Evolutionary conservation across 2,888 invertebrate species (phyloP), one percentile per base, ranked within the genome.

Genomic region (Yponomeuta plumbellus): DNA sequence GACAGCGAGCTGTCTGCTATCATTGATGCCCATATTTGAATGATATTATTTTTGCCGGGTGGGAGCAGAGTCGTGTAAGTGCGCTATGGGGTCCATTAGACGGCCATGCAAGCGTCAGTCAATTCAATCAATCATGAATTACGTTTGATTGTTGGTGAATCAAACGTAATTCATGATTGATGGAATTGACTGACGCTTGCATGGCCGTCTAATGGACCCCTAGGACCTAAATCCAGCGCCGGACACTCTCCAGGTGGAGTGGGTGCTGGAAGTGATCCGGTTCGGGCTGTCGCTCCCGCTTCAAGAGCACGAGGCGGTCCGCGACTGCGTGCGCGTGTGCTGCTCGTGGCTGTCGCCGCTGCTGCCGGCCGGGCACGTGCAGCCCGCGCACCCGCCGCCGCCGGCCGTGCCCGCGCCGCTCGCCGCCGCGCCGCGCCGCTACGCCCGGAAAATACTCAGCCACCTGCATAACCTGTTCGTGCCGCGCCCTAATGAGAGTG

Each of bases 291-390:
- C 97, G 17, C 90, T 99, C 61, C 98, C 98, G 0, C 88, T 99
- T 63, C 93, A 94, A 52, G 98, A 99, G 85, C 97, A 98, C 81
- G 98, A 98, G 75, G 97, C 98, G 0, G 95, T 99, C 66, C 95
- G 98, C 71, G 98, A 98, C 84, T 99, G 98, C 83, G 98, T 98
- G 59, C 97, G 97, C 80, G 96, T 99, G 52, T 99, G 99, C 80
- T 98, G 98, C 83, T 98, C 99, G 79, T 99, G 99, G 99, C 90
- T 99, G 71, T 95, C 97, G 0, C 96, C 98, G 2, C 90, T 99
- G 70, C 93, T 96, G 71, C 94, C 95, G 0, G 84, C 98, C 79
- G 97, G 98, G 95, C 59, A 59, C 44, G 26, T 17, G 61, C 91
- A 98, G 67, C 95, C 97, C 0, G 94, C 96, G 72, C 95, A 96